Conservation (phyloP, 2,797 vertebrate species). For the Syngnathus acus region DNA sequence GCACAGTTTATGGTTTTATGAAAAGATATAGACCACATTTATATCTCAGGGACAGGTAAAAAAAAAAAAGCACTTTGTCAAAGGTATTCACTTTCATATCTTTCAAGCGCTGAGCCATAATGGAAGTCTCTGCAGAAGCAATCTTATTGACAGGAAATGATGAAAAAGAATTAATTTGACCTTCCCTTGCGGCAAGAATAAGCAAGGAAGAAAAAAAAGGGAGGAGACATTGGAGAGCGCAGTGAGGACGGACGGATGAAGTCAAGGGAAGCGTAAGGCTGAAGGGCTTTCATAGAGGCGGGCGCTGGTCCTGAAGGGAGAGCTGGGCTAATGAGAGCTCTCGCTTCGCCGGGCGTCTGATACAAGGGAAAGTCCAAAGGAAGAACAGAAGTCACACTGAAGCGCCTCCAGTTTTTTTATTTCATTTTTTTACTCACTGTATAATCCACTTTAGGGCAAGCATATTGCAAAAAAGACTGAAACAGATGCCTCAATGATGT, state of each 20-base stretch:
- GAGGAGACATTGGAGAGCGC: neutral
- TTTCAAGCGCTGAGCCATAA: conserved; percentile 40
- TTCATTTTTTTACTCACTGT: no score
- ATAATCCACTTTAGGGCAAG: no score
- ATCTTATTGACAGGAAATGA: conserved; percentile 62
- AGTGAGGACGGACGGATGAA: conserved; percentile 12
- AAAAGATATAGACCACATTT: conserved; percentile 4
- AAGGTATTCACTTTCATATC: conserved; percentile 55
- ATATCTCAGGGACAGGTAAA: conserved; percentile 17
- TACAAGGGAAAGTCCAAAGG: conserved; percentile 29
- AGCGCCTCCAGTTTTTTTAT: conserved; percentile 25
- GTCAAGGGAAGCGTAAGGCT: conserved; percentile 38
- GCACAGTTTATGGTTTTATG: conserved; percentile 31
- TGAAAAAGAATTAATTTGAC: conserved; percentile 67
- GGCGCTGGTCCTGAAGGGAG: conserved; percentile 39
- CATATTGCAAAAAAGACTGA: neutral
- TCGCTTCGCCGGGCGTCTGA: conserved; percentile 17
- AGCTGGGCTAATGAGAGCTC: conserved; percentile 52
- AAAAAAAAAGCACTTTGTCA: conserved; percentile 34
- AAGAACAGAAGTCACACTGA: conserved; percentile 37
- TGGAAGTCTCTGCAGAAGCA: conserved; percentile 48
- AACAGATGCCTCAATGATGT: neutral
- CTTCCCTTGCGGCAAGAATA: conserved; percentile 51
- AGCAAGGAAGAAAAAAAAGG: neutral
- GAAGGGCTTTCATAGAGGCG: conserved; percentile 41